Percentiles rank a stretch among this genome's conserved stretches.
These are phyloP conservation scores for Acrocephalus scirpaceus DNA, from an alignment of 2,797 vertebrate species.

Conservation along the genomic window DNA sequence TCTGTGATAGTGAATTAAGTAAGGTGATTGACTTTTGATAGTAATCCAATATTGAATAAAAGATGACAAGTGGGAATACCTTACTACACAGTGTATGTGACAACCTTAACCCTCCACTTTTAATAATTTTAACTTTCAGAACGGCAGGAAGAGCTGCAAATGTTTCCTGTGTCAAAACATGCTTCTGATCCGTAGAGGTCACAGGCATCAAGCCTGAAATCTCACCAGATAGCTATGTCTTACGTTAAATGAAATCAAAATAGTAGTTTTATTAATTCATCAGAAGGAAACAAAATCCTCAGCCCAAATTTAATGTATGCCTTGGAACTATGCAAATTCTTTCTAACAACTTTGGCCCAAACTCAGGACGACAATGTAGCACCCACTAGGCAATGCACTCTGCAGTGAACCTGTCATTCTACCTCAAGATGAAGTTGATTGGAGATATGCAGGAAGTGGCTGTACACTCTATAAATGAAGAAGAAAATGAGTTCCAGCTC, in stretches of 20 bases:
- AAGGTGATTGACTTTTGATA: neutral
- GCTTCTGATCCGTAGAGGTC: neutral
- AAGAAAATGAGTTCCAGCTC: neutral
- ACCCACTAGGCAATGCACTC: neutral
- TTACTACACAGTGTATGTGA: neutral
- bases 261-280: neutral
- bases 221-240: neutral
- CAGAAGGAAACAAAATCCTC: neutral
- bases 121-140: neutral
- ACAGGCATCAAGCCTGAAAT: neutral
- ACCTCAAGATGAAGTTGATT: neutral
- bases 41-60: neutral
- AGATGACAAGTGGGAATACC: neutral
- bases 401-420: neutral
- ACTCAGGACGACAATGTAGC: neutral
- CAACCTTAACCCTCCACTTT: neutral
- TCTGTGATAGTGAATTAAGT: neutral
- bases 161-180: neutral
- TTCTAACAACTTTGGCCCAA: neutral
- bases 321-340: neutral
- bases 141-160: neutral
- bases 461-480: neutral
- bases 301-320: neutral
- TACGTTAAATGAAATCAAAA: neutral
- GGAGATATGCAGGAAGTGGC: neutral